Evolutionary conservation across 2,888 invertebrate genomes (phyloP).

Genomic region (Chloroclystis v-ata): DNA sequence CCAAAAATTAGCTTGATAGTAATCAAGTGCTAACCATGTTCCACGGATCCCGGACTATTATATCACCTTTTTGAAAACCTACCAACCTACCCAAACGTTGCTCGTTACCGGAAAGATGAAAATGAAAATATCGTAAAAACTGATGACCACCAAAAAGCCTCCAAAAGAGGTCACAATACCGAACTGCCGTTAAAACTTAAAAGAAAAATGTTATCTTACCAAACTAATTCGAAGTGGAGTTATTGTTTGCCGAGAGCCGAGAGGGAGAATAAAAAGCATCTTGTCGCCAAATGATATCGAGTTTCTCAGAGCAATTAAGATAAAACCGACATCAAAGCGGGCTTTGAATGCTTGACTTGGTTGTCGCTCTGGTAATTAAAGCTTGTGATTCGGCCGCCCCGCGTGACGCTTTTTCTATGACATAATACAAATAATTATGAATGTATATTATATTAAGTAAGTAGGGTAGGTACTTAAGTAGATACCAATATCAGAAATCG

Average conservation of each 20-base stretch:
- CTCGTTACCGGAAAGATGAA: slow-evolving; percentile 13
- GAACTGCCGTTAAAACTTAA: slow-evolving; percentile 50
- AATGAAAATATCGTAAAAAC: slow-evolving; percentile 46
- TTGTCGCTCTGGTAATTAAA: slow-evolving; percentile 50
- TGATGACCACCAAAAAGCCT: slow-evolving; percentile 40
- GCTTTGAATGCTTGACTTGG: slow-evolving; percentile 34
- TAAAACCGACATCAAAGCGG: slow-evolving; percentile 60
- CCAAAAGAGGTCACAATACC: slow-evolving; percentile 43
- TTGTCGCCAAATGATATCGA: slow-evolving; percentile 73
- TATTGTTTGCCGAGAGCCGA: slow-evolving; percentile 49
- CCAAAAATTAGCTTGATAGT: too few relatives aligned
- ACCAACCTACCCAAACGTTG: too few relatives aligned
- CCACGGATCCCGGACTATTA: too few relatives aligned
- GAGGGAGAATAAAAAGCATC: slow-evolving; percentile 54
- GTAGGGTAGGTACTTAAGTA: too few relatives aligned
- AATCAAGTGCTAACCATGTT: too few relatives aligned
- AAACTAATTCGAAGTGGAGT: slow-evolving; percentile 73
- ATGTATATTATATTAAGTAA: too few relatives aligned
- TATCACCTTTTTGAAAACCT: too few relatives aligned
- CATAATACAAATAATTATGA: too few relatives aligned
- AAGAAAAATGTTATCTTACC: slow-evolving; percentile 56
- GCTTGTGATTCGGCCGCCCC: slow-evolving; percentile 44
- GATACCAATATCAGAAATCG: too few relatives aligned
- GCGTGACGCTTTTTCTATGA: too few relatives aligned
- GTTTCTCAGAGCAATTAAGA: slow-evolving; percentile 76